Percentiles rank a stretch among this genome's conserved stretches.
Evolutionary conservation across 1,140 invertebrate species (phyloP).

Genomic region (Sycophila sp.): DNA sequence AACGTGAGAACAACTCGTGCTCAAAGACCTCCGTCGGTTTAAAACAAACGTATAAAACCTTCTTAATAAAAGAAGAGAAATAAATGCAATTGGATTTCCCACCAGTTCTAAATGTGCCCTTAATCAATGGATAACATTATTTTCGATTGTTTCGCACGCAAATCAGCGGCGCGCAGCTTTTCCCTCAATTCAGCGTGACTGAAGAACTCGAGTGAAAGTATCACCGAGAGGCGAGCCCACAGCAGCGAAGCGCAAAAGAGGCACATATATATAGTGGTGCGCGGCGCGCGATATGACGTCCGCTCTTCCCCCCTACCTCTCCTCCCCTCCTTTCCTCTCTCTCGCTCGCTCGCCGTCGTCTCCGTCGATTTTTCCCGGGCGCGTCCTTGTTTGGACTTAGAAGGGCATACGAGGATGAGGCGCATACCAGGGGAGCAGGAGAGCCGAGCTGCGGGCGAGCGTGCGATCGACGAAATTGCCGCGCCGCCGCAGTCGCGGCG

Average conservation of each 20-base stretch:
- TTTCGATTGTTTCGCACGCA: no score
- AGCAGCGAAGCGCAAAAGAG: background rate
- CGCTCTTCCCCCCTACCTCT: background rate
- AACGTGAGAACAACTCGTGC: no score
- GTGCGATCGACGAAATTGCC: background rate
- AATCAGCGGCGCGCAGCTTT: no score
- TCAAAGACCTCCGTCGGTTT: no score
- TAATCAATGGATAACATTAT: no score
- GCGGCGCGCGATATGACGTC: background rate
- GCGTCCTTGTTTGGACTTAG: conserved; percentile 34
- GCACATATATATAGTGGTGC: no score
- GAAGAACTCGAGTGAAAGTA: no score
- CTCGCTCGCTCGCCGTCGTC: background rate
- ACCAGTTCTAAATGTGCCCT: no score
- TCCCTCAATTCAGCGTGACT: no score
- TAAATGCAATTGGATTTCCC: no score
- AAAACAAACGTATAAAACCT: no score
- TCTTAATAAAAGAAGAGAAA: no score
- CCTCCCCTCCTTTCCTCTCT: background rate
- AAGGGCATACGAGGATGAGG: conserved; percentile 34
- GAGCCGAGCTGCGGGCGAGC: background rate
- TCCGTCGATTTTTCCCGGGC: background rate
- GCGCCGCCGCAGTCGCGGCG: background rate
- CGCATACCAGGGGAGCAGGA: conserved; percentile 16
- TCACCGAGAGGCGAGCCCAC: background rate